phyloP scores from a whole-genome alignment of 2,888 invertebrate species.

The Metacarcinus magister region DNA sequence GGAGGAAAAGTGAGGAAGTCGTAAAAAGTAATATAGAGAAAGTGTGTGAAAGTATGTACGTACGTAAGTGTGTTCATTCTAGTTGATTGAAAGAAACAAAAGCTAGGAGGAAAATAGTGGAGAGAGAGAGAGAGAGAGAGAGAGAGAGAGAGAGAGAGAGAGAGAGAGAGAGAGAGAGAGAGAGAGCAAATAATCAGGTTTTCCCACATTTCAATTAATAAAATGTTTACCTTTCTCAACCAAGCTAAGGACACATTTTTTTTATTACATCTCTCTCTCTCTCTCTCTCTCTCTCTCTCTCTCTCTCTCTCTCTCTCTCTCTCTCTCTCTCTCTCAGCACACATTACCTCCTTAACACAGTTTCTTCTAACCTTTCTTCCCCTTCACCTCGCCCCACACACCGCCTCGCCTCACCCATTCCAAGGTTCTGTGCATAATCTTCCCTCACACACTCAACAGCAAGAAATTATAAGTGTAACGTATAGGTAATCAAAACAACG shows the following conservation, averaged over 20 bases:
- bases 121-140: not conserved
- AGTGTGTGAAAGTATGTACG: no score
- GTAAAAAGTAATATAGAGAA: not conserved
- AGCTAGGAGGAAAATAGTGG: not conserved
- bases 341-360: no score
- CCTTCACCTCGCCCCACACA: not conserved
- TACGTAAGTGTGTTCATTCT: no score
- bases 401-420: not conserved
- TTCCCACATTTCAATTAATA: not conserved
- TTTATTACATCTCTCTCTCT: not conserved
- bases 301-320: not conserved
- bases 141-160: constrained; percentile 9
- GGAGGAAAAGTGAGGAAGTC: not conserved
- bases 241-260: not conserved
- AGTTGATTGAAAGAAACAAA: not conserved
- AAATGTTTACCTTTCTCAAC: not conserved
- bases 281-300: constrained; percentile 10
- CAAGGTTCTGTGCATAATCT: not conserved
- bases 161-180: not conserved
- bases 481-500: not conserved
- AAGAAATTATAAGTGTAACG: not conserved
- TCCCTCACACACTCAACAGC: not conserved
- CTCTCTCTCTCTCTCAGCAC: not conserved
- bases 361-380: not conserved
- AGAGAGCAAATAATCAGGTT: not conserved